These are phyloP conservation scores for Notoglanidium macrostoma DNA, from an alignment of 2,797 vertebrate species.

Conservation along the genomic window DNA sequence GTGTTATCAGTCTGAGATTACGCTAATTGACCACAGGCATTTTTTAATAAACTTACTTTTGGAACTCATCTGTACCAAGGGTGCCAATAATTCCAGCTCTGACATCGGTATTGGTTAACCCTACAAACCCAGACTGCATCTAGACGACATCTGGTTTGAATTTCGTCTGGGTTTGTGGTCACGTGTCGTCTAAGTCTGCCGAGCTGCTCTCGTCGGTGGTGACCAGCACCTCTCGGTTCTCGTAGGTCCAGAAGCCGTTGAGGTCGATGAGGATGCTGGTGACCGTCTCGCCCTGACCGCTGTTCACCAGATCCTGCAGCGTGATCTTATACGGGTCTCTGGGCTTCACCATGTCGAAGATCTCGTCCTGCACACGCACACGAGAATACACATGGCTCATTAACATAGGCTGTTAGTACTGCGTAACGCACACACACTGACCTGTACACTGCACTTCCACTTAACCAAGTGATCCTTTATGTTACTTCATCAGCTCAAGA, in stretches of 20 bases:
- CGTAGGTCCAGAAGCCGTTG: conserved; percentile 98
- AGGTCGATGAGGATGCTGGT: conserved; percentile 97
- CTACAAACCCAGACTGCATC: neutral
- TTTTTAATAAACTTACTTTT: neutral
- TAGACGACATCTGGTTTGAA: neutral
- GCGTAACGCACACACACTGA: neutral
- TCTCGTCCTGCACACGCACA: conserved; percentile 86
- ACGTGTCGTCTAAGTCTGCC: conserved; percentile 85
- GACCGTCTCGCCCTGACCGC: conserved; percentile 96
- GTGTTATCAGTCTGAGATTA: neutral
- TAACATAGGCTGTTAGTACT: neutral
- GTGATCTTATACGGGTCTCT: conserved; percentile 94
- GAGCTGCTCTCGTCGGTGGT: conserved; percentile 82
- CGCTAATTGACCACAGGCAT: neutral
- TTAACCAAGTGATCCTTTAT: neutral
- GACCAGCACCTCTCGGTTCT: conserved; percentile 97
- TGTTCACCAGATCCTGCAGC: conserved; percentile 95
- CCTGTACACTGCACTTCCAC: neutral
- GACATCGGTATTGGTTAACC: neutral
- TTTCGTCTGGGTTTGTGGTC: conserved; percentile 51
- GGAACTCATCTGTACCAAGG: neutral
- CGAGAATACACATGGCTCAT: neutral
- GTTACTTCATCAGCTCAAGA: neutral
- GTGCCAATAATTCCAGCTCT: neutral
- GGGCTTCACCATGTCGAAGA: conserved; percentile 99